These are phyloP conservation scores for Caerostris darwini DNA, from an alignment of 1,140 invertebrate genomes.

Conservation along the genomic window DNA sequence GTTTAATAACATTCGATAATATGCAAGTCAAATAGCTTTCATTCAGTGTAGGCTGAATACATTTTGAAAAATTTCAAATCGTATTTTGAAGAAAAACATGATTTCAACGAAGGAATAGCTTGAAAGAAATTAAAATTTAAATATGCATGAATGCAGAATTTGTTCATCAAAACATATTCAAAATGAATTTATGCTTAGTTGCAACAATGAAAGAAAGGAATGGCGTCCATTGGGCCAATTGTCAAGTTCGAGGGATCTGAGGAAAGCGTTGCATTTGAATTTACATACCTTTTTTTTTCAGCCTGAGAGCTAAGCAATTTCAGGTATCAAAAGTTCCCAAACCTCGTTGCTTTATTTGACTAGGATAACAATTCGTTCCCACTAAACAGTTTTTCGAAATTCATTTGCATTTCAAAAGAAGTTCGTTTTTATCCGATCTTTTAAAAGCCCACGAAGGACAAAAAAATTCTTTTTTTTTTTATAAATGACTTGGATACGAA, in stretches of 20 bases:
- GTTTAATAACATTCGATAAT: too few species aligned
- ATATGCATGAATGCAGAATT: background rate
- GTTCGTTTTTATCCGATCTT: background rate
- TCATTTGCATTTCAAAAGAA: conserved; percentile 9
- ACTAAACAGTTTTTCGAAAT: background rate
- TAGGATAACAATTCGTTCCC: background rate
- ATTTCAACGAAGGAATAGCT: background rate
- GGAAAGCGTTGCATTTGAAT: background rate
- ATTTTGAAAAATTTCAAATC: too few species aligned
- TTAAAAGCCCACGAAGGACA: background rate
- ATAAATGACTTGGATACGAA: too few species aligned
- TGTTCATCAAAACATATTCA: background rate
- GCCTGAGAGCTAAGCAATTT: background rate
- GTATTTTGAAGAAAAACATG: too few species aligned
- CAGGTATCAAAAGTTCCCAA: background rate
- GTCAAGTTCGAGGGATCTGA: background rate
- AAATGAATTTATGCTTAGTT: background rate
- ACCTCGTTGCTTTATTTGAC: background rate
- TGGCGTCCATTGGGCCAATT: background rate
- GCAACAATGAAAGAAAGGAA: background rate
- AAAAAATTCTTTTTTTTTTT: background rate
- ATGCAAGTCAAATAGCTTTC: too few species aligned
- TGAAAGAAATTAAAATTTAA: background rate
- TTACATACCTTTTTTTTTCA: background rate
- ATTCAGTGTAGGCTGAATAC: too few species aligned